Evolutionary conservation across 2,113 vertebrate species (phyloP).

Genomic region (Nothoprocta perdicaria): DNA sequence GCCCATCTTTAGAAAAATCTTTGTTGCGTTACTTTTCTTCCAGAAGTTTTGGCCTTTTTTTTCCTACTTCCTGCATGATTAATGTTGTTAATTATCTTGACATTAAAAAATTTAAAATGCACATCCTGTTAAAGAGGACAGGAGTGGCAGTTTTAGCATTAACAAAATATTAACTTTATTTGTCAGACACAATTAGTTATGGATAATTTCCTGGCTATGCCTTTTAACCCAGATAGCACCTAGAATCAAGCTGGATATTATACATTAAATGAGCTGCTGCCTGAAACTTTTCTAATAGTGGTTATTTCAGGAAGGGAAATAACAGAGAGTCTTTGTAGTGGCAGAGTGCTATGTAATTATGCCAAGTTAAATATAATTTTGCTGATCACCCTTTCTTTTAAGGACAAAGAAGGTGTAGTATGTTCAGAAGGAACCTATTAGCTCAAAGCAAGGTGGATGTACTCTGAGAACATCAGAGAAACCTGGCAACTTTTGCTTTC

Average conservation of each 20-base stretch:
- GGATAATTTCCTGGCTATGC: neutral
- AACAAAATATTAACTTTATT: slow-evolving; percentile 39
- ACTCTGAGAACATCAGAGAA: neutral
- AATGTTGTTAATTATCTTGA: neutral
- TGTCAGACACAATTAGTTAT: slow-evolving; percentile 31
- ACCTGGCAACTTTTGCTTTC: neutral
- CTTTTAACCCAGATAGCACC: slow-evolving; percentile 21
- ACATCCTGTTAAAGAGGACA: neutral
- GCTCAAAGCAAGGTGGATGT: neutral
- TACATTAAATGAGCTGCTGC: slow-evolving; percentile 9
- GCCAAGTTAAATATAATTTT: neutral
- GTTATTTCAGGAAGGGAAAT: neutral
- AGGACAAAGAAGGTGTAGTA: neutral
- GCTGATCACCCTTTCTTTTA: neutral
- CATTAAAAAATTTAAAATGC: neutral
- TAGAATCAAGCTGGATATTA: neutral
- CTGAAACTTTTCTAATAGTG: neutral
- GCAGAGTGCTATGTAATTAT: neutral
- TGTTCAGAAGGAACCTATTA: neutral
- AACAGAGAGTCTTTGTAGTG: neutral
- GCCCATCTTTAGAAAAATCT: neutral
- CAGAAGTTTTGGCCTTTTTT: neutral
- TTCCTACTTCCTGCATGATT: neutral
- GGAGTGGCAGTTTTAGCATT: neutral
- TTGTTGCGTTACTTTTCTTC: neutral